Conservation (phyloP, 2,888 invertebrate genomes). For the Phaedon cochleariae region DNA sequence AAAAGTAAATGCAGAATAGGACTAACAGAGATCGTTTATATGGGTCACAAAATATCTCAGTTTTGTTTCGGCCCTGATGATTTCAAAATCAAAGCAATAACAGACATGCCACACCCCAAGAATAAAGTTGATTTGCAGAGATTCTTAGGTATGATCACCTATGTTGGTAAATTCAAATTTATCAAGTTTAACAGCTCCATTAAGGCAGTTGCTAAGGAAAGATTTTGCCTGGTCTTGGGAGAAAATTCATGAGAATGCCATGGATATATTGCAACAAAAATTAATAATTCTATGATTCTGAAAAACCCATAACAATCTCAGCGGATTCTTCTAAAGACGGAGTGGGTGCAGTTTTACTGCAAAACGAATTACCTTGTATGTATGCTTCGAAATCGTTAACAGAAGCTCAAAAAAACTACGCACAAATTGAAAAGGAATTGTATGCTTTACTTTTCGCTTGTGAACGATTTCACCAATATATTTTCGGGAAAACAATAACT, state of each 20-base stretch:
- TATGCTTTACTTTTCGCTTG: too few species aligned
- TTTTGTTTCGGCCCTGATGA: slow-evolving; percentile 37
- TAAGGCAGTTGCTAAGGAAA: slow-evolving; percentile 25
- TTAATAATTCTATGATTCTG: too few species aligned
- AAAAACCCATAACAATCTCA: too few species aligned
- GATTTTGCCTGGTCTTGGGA: slow-evolving; percentile 15
- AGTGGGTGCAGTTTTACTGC: too few species aligned
- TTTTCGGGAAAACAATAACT: too few species aligned
- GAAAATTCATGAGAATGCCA: neutral
- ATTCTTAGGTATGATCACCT: slow-evolving; percentile 48
- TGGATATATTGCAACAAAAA: too few species aligned
- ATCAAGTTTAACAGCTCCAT: slow-evolving; percentile 27
- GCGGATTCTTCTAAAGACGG: too few species aligned
- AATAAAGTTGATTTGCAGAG: slow-evolving; percentile 20
- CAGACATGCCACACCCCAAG: slow-evolving; percentile 32
- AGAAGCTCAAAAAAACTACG: too few species aligned
- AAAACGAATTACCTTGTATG: too few species aligned
- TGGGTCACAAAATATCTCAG: slow-evolving; percentile 41
- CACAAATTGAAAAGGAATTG: too few species aligned
- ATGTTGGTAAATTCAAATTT: slow-evolving; percentile 40
- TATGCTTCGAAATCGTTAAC: too few species aligned
- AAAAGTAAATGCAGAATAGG: slow-evolving; percentile 40
- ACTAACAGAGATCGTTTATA: slow-evolving; percentile 37
- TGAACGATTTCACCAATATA: too few species aligned
- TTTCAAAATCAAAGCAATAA: slow-evolving; percentile 43